phyloP scores from a whole-genome alignment of 2,888 invertebrate species.

The Bedellia somnulentella region DNA sequence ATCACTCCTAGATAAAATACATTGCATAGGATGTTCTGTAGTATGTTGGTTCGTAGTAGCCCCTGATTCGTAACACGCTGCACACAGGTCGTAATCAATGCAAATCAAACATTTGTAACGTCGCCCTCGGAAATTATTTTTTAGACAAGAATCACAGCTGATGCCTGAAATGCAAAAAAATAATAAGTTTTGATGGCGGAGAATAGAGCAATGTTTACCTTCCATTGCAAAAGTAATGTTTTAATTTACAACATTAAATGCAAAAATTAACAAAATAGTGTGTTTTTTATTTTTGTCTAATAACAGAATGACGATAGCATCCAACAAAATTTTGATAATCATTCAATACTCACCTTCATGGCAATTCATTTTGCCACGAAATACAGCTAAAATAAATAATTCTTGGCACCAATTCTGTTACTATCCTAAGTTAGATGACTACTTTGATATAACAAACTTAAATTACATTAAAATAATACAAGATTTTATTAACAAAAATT shows the following conservation, averaged over 20 bases:
- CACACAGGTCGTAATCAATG: conserved; percentile 98
- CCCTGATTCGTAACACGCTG: conserved; percentile 91
- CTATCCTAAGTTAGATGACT: conserved; percentile 47
- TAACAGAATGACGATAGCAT: conserved; percentile 49
- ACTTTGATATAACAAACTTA: conserved; percentile 58
- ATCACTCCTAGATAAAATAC: conserved; percentile 94
- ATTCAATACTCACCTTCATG: conserved; percentile 85
- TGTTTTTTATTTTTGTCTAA: conserved; percentile 19
- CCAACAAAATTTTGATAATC: conserved; percentile 59
- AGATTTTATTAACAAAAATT: conserved; percentile 67
- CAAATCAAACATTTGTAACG: conserved; percentile 99
- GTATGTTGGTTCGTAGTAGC: conserved; percentile 91
- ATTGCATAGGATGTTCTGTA: conserved; percentile 98
- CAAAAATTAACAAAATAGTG: too few species aligned
- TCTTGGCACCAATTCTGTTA: conserved; percentile 50
- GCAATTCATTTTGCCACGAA: conserved; percentile 80
- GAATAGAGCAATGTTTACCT: not conserved
- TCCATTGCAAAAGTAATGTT: too few species aligned
- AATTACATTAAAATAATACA: conserved; percentile 64
- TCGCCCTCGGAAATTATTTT: conserved; percentile 95
- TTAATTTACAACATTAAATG: too few species aligned
- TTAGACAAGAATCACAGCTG: conserved; percentile 99
- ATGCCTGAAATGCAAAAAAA: conserved; percentile 76
- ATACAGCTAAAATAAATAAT: conserved; percentile 43
- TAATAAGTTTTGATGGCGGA: conserved; percentile 19